Conservation (phyloP, 2,888 invertebrate genomes). For the Lobophora halterata region DNA sequence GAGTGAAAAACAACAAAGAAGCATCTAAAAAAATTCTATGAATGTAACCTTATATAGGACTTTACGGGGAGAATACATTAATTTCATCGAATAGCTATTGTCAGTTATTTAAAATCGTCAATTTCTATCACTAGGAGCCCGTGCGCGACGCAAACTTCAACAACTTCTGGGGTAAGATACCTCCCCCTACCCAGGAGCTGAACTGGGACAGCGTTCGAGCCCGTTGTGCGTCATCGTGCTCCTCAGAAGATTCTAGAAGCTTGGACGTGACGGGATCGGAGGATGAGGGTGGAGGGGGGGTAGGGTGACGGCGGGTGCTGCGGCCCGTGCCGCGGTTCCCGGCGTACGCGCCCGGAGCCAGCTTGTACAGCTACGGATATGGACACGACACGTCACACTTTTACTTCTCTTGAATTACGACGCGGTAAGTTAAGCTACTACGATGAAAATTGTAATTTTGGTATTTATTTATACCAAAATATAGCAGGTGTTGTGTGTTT, state of each 20-base stretch:
- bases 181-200: conserved; percentile 55
- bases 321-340: conserved; percentile 79
- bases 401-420: conserved; percentile 58
- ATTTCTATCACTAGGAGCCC: conserved; percentile 52
- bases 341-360: conserved; percentile 47
- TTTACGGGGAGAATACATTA: no score
- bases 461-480: no score
- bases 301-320: conserved; percentile 73
- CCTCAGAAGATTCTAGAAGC: conserved; percentile 73
- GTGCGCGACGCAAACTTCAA: conserved; percentile 68
- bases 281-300: conserved; percentile 63
- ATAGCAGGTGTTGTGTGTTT: no score
- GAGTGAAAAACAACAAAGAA: no score
- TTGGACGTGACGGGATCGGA: conserved; percentile 78
- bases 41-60: no score
- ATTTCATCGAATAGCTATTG: no score
- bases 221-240: conserved; percentile 63
- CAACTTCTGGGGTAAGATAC: conserved; percentile 73
- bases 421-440: no score
- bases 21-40: no score
- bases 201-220: conserved; percentile 60
- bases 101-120: no score
- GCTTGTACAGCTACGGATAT: conserved; percentile 58
- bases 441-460: no score
- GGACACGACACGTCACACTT: conserved; percentile 54